Evolutionary conservation across 92 coral and sea anemone species (phyloP).

Genomic region (Actinernus sp.): DNA sequence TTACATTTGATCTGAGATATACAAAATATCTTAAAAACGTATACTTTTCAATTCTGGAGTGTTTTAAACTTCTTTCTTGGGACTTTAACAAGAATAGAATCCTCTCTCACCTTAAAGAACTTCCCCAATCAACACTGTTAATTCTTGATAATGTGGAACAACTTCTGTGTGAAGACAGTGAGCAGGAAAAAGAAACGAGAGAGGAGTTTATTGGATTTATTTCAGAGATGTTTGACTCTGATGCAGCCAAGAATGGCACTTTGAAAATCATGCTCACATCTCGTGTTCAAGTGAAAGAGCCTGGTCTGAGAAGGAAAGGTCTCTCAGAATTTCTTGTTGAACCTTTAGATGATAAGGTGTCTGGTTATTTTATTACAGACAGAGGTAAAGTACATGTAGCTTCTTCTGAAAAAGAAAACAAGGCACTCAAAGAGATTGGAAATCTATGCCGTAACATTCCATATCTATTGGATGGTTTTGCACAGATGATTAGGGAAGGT

Average conservation of each 20-base stretch:
- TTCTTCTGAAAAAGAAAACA: not conserved
- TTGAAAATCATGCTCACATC: conserved; percentile 61
- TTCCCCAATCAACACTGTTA: conserved; percentile 21
- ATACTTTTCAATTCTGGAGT: conserved; percentile 6
- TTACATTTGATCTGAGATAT: conserved; percentile 46
- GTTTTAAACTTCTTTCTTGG: conserved; percentile 1
- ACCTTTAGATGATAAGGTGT: conserved; percentile 9
- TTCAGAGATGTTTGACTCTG: conserved; percentile 5
- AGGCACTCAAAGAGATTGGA: conserved; percentile 1
- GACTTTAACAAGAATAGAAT: conserved; percentile 15
- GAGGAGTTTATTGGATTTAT: conserved; percentile 22
- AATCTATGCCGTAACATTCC: conserved; percentile 34
- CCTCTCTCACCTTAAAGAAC: not conserved
- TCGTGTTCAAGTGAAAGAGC: conserved; percentile 30
- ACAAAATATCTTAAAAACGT: conserved; percentile 28
- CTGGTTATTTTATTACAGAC: conserved; percentile 14
- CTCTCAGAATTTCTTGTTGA: conserved; percentile 34
- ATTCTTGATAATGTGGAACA: conserved; percentile 75
- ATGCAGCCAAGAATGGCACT: conserved; percentile 1
- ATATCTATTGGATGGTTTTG: conserved; percentile 18
- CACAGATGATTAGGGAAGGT: conserved; percentile 35
- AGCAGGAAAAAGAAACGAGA: not conserved
- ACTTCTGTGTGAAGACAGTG: conserved; percentile 11
- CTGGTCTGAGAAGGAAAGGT: conserved; percentile 14
- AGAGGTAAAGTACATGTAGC: not conserved